Conservation (phyloP, 2,888 invertebrate genomes). For the Zaprionus lineosus region DNA sequence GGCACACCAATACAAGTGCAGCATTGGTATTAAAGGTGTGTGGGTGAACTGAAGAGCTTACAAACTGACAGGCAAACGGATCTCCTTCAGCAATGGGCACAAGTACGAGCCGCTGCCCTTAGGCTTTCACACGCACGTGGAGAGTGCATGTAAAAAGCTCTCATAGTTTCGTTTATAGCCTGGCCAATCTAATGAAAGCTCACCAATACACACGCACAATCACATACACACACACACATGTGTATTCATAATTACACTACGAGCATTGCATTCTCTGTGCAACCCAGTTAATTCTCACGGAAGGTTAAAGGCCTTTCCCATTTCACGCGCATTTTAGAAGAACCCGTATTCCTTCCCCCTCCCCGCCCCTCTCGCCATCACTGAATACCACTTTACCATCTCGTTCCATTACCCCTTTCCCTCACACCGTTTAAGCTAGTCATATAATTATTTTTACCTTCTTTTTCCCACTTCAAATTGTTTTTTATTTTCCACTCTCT, state of each 20-base stretch:
- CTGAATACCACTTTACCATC: too few relatives aligned
- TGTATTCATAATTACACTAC: background rate
- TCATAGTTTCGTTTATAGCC: background rate
- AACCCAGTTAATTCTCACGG: constrained; percentile 29
- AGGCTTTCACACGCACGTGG: background rate
- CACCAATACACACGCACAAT: constrained; percentile 8
- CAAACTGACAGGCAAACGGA: too few relatives aligned
- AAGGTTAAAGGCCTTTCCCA: constrained; percentile 49
- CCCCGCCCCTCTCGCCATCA: too few relatives aligned
- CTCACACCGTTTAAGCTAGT: constrained; percentile 35
- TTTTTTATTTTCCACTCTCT: background rate
- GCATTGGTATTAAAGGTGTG: background rate
- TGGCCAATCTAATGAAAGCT: background rate
- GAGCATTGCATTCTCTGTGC: constrained; percentile 21
- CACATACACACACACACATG: background rate
- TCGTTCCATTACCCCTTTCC: constrained; percentile 12
- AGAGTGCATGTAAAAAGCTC: background rate
- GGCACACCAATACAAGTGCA: background rate
- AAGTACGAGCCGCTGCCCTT: background rate
- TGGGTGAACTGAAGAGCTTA: background rate
- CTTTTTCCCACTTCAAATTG: background rate
- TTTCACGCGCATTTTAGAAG: constrained; percentile 51
- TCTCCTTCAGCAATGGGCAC: too few relatives aligned
- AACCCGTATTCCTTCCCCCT: too few relatives aligned
- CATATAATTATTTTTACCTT: constrained; percentile 59